Conservation (phyloP, 2,888 invertebrate species). For the Craniophora ligustri region DNA sequence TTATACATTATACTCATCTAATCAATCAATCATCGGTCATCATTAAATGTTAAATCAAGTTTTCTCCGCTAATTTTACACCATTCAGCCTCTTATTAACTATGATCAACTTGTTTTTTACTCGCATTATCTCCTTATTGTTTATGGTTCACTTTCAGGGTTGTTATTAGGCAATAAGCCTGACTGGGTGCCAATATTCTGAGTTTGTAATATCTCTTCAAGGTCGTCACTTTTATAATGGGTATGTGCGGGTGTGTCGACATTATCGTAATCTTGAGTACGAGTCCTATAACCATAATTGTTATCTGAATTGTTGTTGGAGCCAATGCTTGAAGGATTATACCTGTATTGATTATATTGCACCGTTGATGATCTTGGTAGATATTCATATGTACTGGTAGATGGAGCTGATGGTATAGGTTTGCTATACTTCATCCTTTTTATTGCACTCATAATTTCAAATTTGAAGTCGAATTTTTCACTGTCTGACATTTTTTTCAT, state of each 20-base stretch:
- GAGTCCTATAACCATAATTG: conserved; percentile 8
- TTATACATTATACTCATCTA: conserved; percentile 14
- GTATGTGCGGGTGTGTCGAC: conserved; percentile 15
- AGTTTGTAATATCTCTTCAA: conserved; percentile 19
- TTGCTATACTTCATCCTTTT: conserved; percentile 18
- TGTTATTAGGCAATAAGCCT: no score
- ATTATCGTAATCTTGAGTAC: conserved; percentile 13
- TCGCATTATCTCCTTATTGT: conserved; percentile 16
- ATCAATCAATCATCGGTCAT: conserved; percentile 12
- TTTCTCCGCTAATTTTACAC: conserved; percentile 9
- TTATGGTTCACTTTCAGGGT: conserved; percentile 18
- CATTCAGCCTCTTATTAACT: conserved; percentile 13
- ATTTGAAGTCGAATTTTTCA: conserved; percentile 21
- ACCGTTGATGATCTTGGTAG: conserved; percentile 21
- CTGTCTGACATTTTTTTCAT: conserved; percentile 23
- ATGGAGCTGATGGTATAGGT: conserved; percentile 20
- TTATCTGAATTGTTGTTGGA: conserved; percentile 15
- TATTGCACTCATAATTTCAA: conserved; percentile 21
- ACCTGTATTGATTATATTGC: conserved; percentile 19
- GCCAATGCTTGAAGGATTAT: conserved; percentile 16
- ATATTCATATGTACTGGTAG: conserved; percentile 25
- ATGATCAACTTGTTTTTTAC: conserved; percentile 17
- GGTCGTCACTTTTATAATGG: conserved; percentile 15
- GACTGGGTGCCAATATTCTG: conserved; percentile 18
- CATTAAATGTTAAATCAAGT: conserved; percentile 12